Base-by-base conservation (phyloP, 2,888 invertebrate genomes). In the Caenorhabditis japonica region DNA sequence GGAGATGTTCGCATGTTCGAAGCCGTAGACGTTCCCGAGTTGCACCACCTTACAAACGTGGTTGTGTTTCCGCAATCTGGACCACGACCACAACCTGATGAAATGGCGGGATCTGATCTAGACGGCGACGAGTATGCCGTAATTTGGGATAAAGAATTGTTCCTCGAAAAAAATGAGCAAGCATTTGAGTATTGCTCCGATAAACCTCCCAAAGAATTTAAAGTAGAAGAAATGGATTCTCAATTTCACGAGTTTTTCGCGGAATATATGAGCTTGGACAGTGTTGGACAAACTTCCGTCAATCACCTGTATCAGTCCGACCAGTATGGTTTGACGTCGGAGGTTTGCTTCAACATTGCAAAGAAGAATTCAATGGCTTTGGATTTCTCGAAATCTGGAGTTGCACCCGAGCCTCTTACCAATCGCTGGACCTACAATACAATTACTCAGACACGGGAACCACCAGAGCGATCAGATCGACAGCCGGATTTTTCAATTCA, bases 61-160 rank as follows among this genome's bases (percentile, higher is more conserved):
- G 84, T 89, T 39, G 89, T 89, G 3, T 89, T 89, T 68, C 88
- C 89, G 1, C 82, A 84, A 3, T 74, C 83, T 44, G 89, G 89
- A 3, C 84, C 82, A 0, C 76, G 89, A 34, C 88, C 89, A 1
- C 88, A 88, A 74, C 85, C 89, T 0, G 88, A 89, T 76, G 88
- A 89, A 82, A 89, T 89, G 88, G 88, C 88, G 4, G 89, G 89
- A 4, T 88, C 88, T 4, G 89, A 89, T 78, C 75, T 89, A 64
- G 89, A 89, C 70, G 89, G 89, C 0, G 89, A 89, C 74, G 88
- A 88, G 73, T 89, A 87, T 76, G 83, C 88, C 36, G 86, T 89
- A 15, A 83, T 87, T 15, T 89, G 89, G 89, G 84, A 88, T 64
- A 72, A 81, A 25, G 66, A 82, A 4, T 70, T 89, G 15, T 83